Percentiles rank a stretch among this genome's conserved stretches.
Conservation (phyloP, 2,888 invertebrate genomes). For the Tiphia femorata region DNA sequence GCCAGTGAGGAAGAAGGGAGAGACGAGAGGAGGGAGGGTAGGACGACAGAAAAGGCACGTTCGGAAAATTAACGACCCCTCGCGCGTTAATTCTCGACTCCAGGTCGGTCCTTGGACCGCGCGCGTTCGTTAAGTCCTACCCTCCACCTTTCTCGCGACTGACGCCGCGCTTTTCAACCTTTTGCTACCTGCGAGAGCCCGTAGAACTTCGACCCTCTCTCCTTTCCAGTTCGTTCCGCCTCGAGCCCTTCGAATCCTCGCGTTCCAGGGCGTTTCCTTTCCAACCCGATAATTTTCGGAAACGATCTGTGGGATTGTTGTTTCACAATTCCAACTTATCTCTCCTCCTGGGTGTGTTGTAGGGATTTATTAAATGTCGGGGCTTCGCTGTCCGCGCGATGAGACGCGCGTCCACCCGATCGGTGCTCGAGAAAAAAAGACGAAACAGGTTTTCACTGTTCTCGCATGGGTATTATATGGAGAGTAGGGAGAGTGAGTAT, state of each 20-base stretch:
- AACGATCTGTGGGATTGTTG: too few relatives aligned
- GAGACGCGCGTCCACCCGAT: too few relatives aligned
- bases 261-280: too few relatives aligned
- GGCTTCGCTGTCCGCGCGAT: too few relatives aligned
- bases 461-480: too few relatives aligned
- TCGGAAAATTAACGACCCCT: constrained; percentile 62
- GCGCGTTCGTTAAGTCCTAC: constrained; percentile 51
- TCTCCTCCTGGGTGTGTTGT: too few relatives aligned
- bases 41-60: constrained; percentile 59
- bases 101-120: constrained; percentile 43
- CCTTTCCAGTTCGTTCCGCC: neutral
- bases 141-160: constrained; percentile 45
- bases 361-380: too few relatives aligned
- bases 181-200: constrained; percentile 11
- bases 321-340: too few relatives aligned
- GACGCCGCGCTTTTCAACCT: constrained; percentile 47
- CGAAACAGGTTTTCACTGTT: too few relatives aligned
- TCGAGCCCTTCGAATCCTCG: neutral
- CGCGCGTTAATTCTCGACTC: constrained; percentile 53
- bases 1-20: neutral
- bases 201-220: neutral
- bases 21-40: constrained; percentile 25
- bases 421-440: too few relatives aligned
- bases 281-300: too few relatives aligned
- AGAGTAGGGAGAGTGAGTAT: too few relatives aligned